These are phyloP conservation scores for Hyles vespertilio DNA, from an alignment of 1,140 invertebrate genomes.

Conservation along the genomic window DNA sequence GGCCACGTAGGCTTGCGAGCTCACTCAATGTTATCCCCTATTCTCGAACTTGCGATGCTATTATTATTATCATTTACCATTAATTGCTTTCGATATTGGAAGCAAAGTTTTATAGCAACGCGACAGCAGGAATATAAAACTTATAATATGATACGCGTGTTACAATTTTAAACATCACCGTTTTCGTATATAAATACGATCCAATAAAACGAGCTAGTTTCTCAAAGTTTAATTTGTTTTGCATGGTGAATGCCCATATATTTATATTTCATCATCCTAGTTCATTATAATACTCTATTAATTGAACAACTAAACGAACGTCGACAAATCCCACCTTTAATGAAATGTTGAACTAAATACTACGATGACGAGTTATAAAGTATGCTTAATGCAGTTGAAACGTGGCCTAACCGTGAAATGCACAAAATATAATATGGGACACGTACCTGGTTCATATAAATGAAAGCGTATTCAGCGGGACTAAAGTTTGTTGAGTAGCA, in stretches of 20 bases:
- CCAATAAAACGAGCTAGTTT: too few relatives aligned
- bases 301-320: background rate
- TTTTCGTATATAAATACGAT: too few relatives aligned
- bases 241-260: too few relatives aligned
- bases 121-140: background rate
- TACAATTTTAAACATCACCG: too few relatives aligned
- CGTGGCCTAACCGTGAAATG: background rate
- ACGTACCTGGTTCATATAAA: conserved; percentile 28
- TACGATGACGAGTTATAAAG: too few relatives aligned
- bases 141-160: conserved; percentile 1
- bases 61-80: too few relatives aligned
- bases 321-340: too few relatives aligned
- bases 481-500: conserved; percentile 70
- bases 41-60: too few relatives aligned
- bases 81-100: too few relatives aligned
- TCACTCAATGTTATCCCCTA: conserved; percentile 38
- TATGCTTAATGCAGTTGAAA: too few relatives aligned
- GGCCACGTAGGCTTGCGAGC: conserved; percentile 34
- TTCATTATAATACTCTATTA: background rate
- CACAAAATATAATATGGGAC: conserved; percentile 30
- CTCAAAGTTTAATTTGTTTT: too few relatives aligned
- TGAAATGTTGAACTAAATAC: too few relatives aligned
- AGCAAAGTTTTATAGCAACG: background rate
- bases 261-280: background rate
- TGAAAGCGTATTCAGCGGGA: conserved; percentile 37